Percentiles rank a stretch among this genome's conserved stretches.
These are phyloP conservation scores for Holcopasites calliopsidis DNA, from an alignment of 1,140 invertebrate genomes.

Conservation along the genomic window DNA sequence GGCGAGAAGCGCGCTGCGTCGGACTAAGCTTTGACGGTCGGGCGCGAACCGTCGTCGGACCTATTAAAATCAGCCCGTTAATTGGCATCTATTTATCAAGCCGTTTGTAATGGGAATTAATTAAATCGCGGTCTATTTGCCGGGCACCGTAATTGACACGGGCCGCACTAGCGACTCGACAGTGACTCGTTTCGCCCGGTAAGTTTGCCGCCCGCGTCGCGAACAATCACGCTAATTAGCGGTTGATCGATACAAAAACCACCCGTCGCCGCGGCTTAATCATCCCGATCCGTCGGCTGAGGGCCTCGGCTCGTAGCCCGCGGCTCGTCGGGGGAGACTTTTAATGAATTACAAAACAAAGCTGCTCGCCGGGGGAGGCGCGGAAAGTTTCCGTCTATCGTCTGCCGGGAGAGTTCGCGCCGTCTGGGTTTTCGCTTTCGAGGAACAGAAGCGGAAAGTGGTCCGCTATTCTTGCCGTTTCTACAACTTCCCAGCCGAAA, in stretches of 20 bases:
- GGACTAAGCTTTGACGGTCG: neutral
- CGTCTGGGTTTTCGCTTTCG: constrained; percentile 38
- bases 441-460: constrained; percentile 27
- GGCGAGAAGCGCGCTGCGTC: too few species aligned
- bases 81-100: constrained; percentile 8
- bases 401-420: constrained; percentile 44
- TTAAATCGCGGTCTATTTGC: constrained; percentile 21
- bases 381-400: neutral
- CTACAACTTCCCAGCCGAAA: constrained; percentile 36
- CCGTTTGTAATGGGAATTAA: constrained; percentile 21
- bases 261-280: constrained; percentile 1
- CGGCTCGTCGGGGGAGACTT: constrained; percentile 37
- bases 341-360: constrained; percentile 68
- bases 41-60: too few species aligned
- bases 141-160: constrained; percentile 15
- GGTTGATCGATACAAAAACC: constrained; percentile 42
- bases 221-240: constrained; percentile 68
- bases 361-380: neutral
- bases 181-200: neutral
- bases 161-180: neutral
- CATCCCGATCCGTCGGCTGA: neutral
- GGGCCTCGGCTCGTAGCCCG: neutral
- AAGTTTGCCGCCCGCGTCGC: neutral
- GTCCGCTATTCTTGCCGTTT: constrained; percentile 23
- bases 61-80: neutral